Percentiles rank a stretch among this genome's conserved stretches.
These are phyloP conservation scores for Prorops nasuta DNA, from an alignment of 1,140 invertebrate genomes.

Conservation along the genomic window DNA sequence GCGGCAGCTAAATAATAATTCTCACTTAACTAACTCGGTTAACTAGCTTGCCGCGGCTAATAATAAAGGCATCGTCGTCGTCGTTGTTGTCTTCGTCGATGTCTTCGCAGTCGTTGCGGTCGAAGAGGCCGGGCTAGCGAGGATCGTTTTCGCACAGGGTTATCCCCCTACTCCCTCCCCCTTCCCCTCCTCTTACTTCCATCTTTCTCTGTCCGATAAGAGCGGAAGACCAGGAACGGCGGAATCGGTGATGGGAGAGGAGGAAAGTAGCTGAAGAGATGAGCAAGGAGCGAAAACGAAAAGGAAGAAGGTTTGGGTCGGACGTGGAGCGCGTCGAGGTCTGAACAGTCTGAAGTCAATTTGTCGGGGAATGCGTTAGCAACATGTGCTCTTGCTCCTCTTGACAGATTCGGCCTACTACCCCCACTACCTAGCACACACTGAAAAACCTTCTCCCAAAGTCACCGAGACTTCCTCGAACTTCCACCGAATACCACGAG, in stretches of 20 bases:
- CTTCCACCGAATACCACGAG: slow-evolving; percentile 12
- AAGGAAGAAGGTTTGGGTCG: background rate
- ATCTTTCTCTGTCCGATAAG: no score
- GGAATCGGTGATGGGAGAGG: no score
- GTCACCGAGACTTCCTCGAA: slow-evolving; percentile 10
- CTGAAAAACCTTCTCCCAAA: slow-evolving; percentile 15
- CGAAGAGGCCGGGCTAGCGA: slow-evolving; percentile 7
- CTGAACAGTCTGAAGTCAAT: slow-evolving; percentile 57
- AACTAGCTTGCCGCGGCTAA: slow-evolving; percentile 54
- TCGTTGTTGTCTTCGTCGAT: slow-evolving; percentile 12
- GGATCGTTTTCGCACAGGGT: no score
- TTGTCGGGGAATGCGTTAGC: slow-evolving; percentile 54
- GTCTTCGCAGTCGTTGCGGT: slow-evolving; percentile 17
- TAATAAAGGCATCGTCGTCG: slow-evolving; percentile 51
- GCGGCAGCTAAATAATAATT: slow-evolving; percentile 54
- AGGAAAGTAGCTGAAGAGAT: no score
- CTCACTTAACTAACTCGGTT: slow-evolving; percentile 55
- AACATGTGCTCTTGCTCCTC: slow-evolving; percentile 43
- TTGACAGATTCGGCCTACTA: slow-evolving; percentile 8
- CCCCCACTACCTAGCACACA: slow-evolving; percentile 1
- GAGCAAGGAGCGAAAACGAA: slow-evolving; percentile 3
- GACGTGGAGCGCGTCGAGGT: slow-evolving; percentile 37
- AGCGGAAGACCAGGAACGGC: no score
- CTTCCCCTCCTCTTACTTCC: no score
- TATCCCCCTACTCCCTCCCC: no score